Conservation (phyloP, 2,888 invertebrate genomes). For the Megamerina dolium region DNA sequence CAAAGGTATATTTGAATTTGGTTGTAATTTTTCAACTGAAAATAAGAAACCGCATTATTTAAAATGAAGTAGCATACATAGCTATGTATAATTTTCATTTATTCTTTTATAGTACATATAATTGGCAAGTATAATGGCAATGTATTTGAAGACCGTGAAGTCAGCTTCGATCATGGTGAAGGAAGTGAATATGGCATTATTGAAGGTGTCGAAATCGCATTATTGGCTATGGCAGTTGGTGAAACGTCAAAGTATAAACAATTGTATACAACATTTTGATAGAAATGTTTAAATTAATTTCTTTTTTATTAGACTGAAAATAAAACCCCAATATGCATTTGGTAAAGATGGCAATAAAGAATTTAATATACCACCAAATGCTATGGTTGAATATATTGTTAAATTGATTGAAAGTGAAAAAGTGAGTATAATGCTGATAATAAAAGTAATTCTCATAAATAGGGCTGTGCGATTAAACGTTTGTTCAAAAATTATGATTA, state of each 20-base stretch:
- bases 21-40: slow-evolving; percentile 10
- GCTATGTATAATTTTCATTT: background rate
- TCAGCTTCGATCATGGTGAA: slow-evolving; percentile 81
- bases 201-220: slow-evolving; percentile 74
- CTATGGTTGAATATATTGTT: slow-evolving; percentile 73
- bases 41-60: slow-evolving; percentile 1
- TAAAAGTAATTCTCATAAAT: background rate
- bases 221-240: slow-evolving; percentile 72
- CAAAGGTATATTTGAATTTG: too few species aligned
- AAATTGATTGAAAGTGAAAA: slow-evolving; percentile 80
- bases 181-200: slow-evolving; percentile 69
- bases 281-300: background rate
- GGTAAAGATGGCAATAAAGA: slow-evolving; percentile 63
- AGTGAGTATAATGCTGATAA: slow-evolving; percentile 43
- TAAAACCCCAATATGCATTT: slow-evolving; percentile 77
- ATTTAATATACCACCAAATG: slow-evolving; percentile 71
- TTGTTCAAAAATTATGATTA: too few species aligned
- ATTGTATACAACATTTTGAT: background rate
- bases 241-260: slow-evolving; percentile 60
- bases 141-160: slow-evolving; percentile 65
- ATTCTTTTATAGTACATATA: slow-evolving; percentile 30
- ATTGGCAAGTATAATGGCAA: slow-evolving; percentile 33
- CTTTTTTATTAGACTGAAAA: slow-evolving; percentile 51
- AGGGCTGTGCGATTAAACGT: too few species aligned
- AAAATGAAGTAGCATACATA: background rate